These are phyloP conservation scores for Venusia cambrica DNA, from an alignment of 2,888 invertebrate genomes.

Conservation along the genomic window DNA sequence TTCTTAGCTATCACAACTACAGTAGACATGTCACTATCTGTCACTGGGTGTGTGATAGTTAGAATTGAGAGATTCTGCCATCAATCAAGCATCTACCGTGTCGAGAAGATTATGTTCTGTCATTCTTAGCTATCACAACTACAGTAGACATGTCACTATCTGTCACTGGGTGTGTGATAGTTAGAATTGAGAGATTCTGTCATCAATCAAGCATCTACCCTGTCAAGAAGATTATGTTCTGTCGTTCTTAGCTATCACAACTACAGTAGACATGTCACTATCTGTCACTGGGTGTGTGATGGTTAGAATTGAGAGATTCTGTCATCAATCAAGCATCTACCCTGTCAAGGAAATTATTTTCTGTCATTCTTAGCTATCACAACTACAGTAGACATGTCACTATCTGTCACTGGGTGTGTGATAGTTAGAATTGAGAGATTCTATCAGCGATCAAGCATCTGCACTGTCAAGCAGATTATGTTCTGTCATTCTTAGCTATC, in stretches of 20 bases:
- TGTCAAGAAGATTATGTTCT: slow-evolving; percentile 2
- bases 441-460: neutral
- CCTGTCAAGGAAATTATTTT: neutral
- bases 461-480: neutral
- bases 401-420: slow-evolving; percentile 25
- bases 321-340: slow-evolving; percentile 16
- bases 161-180: slow-evolving; percentile 26
- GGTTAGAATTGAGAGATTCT: slow-evolving; percentile 18
- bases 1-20: slow-evolving; percentile 19
- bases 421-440: slow-evolving; percentile 7
- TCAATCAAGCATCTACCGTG: no score
- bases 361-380: no score
- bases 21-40: slow-evolving; percentile 25
- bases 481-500: slow-evolving; percentile 13
- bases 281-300: slow-evolving; percentile 4
- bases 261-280: slow-evolving; percentile 1
- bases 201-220: neutral
- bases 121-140: no score
- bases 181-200: slow-evolving; percentile 1
- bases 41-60: slow-evolving; percentile 29
- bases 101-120: no score
- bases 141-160: slow-evolving; percentile 5
- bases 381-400: slow-evolving; percentile 19
- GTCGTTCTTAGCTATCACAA: neutral
- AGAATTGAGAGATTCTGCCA: no score